Percentiles rank a stretch among this genome's conserved stretches.
phyloP scores from a whole-genome alignment of 2,888 invertebrate genomes.

The Pandemis heparana region DNA sequence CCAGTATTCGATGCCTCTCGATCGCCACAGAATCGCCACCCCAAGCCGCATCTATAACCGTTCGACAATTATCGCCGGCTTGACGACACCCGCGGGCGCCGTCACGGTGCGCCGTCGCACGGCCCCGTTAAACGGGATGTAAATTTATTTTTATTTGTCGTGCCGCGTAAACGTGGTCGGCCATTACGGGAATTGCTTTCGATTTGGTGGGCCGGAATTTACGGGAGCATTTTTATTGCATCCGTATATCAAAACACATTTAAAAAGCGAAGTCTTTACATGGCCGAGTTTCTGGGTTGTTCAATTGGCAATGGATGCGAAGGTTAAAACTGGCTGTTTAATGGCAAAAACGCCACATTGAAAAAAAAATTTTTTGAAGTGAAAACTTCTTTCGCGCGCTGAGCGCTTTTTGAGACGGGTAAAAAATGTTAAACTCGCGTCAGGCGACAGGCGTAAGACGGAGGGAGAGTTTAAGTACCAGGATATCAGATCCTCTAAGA shows the following conservation, averaged over 20 bases:
- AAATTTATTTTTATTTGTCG: slow-evolving; percentile 43
- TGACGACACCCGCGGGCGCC: slow-evolving; percentile 71
- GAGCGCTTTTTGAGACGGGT: too few species aligned
- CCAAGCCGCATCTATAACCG: slow-evolving; percentile 10
- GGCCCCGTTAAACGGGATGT: slow-evolving; percentile 38
- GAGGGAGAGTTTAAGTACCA: too few species aligned
- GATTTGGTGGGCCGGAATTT: slow-evolving; percentile 39
- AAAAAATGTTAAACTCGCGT: too few species aligned
- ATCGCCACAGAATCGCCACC: slow-evolving; percentile 6
- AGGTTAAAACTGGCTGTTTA: neutral
- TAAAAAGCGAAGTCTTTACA: slow-evolving; percentile 3
- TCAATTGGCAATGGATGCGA: neutral
- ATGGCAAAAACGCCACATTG: neutral
- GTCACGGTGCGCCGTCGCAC: slow-evolving; percentile 52
- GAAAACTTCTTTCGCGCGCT: too few species aligned
- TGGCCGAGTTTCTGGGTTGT: neutral
- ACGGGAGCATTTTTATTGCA: slow-evolving; percentile 2
- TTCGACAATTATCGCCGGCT: slow-evolving; percentile 46
- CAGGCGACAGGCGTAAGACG: too few species aligned
- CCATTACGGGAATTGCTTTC: slow-evolving; percentile 43
- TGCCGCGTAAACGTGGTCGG: slow-evolving; percentile 30
- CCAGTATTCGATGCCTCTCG: neutral
- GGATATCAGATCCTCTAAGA: too few species aligned
- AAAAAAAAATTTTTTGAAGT: too few species aligned
- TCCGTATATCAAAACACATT: slow-evolving; percentile 17